phyloP scores from a whole-genome alignment of 2,113 vertebrate genomes.

The Pseudorectes ferrugineus region DNA sequence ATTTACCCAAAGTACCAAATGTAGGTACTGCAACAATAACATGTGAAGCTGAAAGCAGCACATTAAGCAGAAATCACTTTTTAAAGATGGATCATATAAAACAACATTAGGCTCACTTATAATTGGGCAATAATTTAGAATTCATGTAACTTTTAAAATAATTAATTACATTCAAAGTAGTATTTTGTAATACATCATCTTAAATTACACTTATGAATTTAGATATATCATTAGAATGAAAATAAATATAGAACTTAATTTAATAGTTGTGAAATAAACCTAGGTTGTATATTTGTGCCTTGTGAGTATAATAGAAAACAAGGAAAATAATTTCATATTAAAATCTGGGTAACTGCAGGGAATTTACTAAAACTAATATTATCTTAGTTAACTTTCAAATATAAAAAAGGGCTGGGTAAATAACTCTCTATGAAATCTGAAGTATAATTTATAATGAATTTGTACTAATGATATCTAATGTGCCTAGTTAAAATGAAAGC shows the following conservation, averaged over 20 bases:
- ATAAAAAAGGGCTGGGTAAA: constrained; percentile 65
- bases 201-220: constrained; percentile 56
- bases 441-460: constrained; percentile 76
- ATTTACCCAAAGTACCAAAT: neutral
- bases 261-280: constrained; percentile 53
- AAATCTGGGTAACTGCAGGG: constrained; percentile 54
- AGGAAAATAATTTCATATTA: constrained; percentile 51
- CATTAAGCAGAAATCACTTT: constrained; percentile 37
- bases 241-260: constrained; percentile 41
- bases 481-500: constrained; percentile 67
- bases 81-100: constrained; percentile 43
- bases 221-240: constrained; percentile 53
- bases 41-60: neutral
- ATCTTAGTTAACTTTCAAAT: constrained; percentile 73
- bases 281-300: constrained; percentile 42
- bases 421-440: constrained; percentile 69
- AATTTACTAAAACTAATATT: constrained; percentile 73
- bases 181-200: constrained; percentile 56
- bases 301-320: constrained; percentile 57
- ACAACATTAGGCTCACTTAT: neutral
- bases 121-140: constrained; percentile 62
- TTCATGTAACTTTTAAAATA: constrained; percentile 56
- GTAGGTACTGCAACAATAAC: neutral
- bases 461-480: constrained; percentile 75
- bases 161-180: constrained; percentile 55